Evolutionary conservation across 2,888 invertebrate species (phyloP), one percentile per base, ranked within the genome.

Genomic region (Drosophila siamana): DNA sequence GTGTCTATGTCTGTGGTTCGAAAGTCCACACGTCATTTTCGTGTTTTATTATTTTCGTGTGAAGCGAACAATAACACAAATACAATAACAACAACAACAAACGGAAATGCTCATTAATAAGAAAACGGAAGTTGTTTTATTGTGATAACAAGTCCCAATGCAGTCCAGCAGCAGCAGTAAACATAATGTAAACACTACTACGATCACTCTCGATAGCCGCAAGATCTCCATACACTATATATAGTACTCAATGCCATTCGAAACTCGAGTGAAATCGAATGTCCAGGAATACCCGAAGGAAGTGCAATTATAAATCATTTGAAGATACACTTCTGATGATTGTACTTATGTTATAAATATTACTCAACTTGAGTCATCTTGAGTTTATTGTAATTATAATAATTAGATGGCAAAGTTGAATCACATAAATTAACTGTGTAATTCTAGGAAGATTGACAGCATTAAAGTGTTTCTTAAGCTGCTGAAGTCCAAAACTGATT

Each of bases 71-170:
- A 73, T n/a, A 51, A 61, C 26, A 66, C 64, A 40, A 48, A 50
- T 16, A 59, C 33, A 57, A 65, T 19, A 54, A 55, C 15, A 44
- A 16, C 30, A 59, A 48, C 16, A 60, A 36, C 28, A 63, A 79
- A 78, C 77, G 86, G 83, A 83, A 83, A 72, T 80, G 69, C 71
- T 69, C 76, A 51, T 84, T 71, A 83, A 68, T 68, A 40, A 67
- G 63, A 69, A 67, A 71, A 72, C 86, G 86, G 83, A 86, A 80
- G 86, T 84, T 54, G 62, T 41, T 69, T 68, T 77, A 72, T 77
- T 78, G 61, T 74, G 86, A 82, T 82, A 80, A 79, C 60, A 61
- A 13, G 60, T 52, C n/a, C 33, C 28, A 28, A 62, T 57, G 57
- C 50, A 33, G 11, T 11, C 33, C 33, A 33, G 11, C 33, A 11